These are phyloP conservation scores for Gracilinanus agilis DNA, from an alignment of 2,113 vertebrate genomes.

Conservation along the genomic window DNA sequence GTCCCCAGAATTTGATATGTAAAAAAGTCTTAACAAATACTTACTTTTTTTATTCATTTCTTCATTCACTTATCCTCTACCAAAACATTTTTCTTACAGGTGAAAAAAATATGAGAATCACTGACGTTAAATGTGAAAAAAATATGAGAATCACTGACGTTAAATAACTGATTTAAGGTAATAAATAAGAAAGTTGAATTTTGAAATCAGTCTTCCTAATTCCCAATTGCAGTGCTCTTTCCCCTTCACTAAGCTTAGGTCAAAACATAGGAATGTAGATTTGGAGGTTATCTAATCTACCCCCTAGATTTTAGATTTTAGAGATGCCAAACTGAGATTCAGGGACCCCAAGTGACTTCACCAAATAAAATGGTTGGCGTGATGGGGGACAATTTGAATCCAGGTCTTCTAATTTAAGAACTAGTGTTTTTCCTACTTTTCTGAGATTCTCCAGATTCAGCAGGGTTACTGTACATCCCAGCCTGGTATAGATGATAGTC, in stretches of 20 bases:
- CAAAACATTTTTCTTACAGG: not conserved
- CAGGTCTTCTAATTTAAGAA: not conserved
- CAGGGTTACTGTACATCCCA: not conserved
- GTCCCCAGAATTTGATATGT: not conserved
- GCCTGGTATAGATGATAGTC: not conserved
- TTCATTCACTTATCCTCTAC: not conserved
- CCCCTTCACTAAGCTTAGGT: not conserved
- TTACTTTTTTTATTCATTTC: not conserved
- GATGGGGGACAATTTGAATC: not conserved
- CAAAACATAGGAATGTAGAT: not conserved
- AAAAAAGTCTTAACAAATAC: not conserved
- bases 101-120: not conserved
- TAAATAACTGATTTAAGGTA: not conserved
- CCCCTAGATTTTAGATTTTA: not conserved
- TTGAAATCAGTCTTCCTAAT: not conserved
- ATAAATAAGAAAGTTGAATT: not conserved
- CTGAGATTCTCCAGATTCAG: not conserved
- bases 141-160: not conserved
- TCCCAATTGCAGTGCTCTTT: not conserved
- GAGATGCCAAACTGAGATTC: not conserved
- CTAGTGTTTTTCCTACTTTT: not conserved
- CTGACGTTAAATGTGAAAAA: not conserved
- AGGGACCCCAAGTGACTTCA: not conserved
- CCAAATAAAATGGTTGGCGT: not conserved
- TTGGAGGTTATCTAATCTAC: not conserved